Percentiles rank a stretch among this genome's conserved stretches.
Conservation (phyloP, 2,113 vertebrate species). For the Leptodactylus fuscus region DNA sequence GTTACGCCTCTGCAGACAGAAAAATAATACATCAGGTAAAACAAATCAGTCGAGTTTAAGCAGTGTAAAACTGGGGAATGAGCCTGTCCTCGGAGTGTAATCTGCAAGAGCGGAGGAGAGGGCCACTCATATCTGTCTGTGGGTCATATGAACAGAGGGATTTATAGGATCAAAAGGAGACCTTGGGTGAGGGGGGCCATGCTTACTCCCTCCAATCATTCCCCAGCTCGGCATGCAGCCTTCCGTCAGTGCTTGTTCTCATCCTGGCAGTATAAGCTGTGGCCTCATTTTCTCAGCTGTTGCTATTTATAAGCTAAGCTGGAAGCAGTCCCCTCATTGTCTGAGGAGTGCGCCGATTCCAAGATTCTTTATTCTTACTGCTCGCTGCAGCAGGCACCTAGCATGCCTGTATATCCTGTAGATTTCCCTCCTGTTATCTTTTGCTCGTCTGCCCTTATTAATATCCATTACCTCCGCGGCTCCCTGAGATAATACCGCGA, state of each 20-base stretch:
- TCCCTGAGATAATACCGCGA: neutral
- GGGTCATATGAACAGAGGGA: conserved; percentile 54
- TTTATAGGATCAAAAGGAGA: conserved; percentile 59
- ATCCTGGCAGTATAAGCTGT: conserved; percentile 60
- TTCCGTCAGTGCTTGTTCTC: conserved; percentile 34
- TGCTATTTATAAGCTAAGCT: conserved; percentile 86
- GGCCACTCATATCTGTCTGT: conserved; percentile 48
- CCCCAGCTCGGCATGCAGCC: neutral
- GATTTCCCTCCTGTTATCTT: neutral
- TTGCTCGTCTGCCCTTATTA: neutral
- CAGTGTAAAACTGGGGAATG: conserved; percentile 38
- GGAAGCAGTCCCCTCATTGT: conserved; percentile 71
- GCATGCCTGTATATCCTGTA: conserved; percentile 54
- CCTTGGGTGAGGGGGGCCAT: conserved; percentile 51
- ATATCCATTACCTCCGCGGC: neutral
- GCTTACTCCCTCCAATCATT: conserved; percentile 62
- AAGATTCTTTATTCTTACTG: conserved; percentile 28
- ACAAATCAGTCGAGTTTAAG: conserved; percentile 52
- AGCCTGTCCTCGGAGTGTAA: conserved; percentile 45
- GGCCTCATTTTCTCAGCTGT: conserved; percentile 81
- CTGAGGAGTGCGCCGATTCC: conserved; percentile 33
- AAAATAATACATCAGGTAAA: conserved; percentile 41
- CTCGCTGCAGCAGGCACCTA: conserved; percentile 45
- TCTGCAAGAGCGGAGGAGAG: conserved; percentile 28
- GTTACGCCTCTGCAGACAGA: conserved; percentile 16